Conservation (phyloP, 2,113 vertebrate species). For the Cinclus cinclus region DNA sequence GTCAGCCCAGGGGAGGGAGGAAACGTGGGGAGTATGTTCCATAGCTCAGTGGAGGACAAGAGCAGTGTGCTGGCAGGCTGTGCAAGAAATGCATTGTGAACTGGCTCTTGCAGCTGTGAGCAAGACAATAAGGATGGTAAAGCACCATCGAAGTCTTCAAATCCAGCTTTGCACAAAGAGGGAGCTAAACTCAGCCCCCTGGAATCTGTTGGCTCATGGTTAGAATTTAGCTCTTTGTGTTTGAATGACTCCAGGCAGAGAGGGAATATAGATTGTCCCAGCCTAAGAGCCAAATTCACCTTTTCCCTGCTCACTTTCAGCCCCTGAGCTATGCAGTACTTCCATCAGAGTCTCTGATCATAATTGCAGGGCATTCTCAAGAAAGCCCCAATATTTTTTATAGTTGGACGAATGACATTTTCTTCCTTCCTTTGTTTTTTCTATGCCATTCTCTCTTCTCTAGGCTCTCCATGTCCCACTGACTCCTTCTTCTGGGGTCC, state of each 20-base stretch:
- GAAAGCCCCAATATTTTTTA: neutral
- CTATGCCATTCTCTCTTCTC: neutral
- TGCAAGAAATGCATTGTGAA: conserved; percentile 49
- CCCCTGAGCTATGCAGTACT: neutral
- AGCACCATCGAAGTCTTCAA: conserved; percentile 9
- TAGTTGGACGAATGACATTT: neutral
- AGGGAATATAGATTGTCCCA: neutral
- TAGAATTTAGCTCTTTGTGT: conserved; percentile 36
- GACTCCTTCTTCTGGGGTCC: neutral
- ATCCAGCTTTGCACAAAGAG: conserved; percentile 35
- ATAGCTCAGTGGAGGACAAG: conserved; percentile 3
- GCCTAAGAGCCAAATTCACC: neutral
- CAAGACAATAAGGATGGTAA: conserved; percentile 33
- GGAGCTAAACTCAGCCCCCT: conserved; percentile 6
- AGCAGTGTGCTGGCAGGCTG: conserved; percentile 5
- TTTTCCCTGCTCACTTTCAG: neutral
- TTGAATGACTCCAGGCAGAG: neutral
- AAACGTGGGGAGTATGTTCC: neutral
- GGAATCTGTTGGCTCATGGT: neutral
- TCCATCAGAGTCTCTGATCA: neutral
- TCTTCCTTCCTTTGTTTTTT: neutral
- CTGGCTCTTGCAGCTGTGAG: conserved; percentile 41
- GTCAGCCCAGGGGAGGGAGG: neutral
- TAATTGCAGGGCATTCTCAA: neutral
- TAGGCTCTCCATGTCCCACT: neutral